Percentiles rank a stretch among this genome's conserved stretches.
Evolutionary conservation across 2,113 vertebrate genomes (phyloP).

Genomic region (Columba livia): DNA sequence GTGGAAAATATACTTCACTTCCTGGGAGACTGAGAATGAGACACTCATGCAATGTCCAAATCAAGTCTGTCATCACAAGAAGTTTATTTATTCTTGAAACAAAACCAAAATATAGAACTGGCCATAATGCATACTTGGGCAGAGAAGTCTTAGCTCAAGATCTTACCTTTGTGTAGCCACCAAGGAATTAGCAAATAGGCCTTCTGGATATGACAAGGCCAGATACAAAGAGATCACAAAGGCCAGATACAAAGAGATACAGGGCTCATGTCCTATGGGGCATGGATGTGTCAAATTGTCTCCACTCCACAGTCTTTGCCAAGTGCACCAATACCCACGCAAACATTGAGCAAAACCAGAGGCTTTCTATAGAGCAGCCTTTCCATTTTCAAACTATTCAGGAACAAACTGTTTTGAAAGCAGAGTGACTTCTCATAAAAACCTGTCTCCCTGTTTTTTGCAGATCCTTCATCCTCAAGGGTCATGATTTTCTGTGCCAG

Average conservation of each 20-base stretch:
- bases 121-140: neutral
- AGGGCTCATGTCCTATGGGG: neutral
- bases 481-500: neutral
- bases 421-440: neutral
- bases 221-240: neutral
- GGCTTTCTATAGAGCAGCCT: neutral
- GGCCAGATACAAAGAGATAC: neutral
- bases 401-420: neutral
- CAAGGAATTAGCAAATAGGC: neutral
- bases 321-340: neutral
- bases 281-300: neutral
- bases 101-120: neutral
- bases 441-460: neutral
- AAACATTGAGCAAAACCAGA: neutral
- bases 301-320: neutral
- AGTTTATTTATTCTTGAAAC: neutral
- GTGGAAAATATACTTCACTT: neutral
- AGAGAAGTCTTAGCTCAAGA: neutral
- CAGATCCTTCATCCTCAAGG: neutral
- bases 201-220: neutral
- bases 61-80: neutral
- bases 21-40: neutral
- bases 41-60: neutral
- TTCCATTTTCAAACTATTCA: neutral
- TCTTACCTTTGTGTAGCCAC: neutral